A percentile compares a stretch with the other conserved stretches of the same genome.
phyloP scores from a whole-genome alignment of 92 coral and sea anemone species.

The Phymanthus crucifer region DNA sequence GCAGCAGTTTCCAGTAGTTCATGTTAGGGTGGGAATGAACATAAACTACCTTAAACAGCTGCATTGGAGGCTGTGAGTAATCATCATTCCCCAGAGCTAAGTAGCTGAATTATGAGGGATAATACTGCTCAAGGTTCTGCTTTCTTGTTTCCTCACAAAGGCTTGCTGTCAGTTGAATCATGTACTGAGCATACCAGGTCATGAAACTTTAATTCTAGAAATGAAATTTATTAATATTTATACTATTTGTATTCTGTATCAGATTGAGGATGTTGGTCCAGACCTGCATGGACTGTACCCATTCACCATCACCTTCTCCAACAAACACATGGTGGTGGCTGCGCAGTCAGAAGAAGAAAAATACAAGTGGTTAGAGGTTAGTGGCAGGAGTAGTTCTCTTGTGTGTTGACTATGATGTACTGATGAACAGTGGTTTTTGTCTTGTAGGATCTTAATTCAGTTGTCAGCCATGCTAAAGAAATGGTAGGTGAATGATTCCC shows the following conservation, averaged over 20 bases:
- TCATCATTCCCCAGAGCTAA: too few species aligned
- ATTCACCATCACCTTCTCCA: conserved; percentile 60
- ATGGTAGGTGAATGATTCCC: conserved; percentile 48
- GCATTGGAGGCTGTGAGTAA: too few species aligned
- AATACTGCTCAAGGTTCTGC: too few species aligned
- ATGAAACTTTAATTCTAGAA: neutral
- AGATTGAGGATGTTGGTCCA: conserved; percentile 80
- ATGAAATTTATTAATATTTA: neutral
- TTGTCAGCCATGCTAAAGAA: conserved; percentile 74
- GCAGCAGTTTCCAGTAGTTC: too few species aligned
- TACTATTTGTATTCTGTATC: neutral
- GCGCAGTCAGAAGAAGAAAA: conserved; percentile 89
- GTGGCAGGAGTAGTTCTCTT: neutral
- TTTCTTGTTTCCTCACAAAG: too few species aligned
- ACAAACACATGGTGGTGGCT: conserved; percentile 71
- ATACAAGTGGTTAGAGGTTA: conserved; percentile 95
- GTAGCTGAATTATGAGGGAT: too few species aligned
- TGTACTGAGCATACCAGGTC: too few species aligned
- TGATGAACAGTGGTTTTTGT: neutral
- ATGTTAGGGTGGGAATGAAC: too few species aligned
- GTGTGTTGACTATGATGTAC: neutral
- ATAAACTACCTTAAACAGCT: too few species aligned
- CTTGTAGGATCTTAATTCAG: conserved; percentile 74
- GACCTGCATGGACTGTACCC: conserved; percentile 90
- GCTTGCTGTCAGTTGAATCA: too few species aligned